Evolutionary conservation across 2,797 vertebrate species (phyloP).

Genomic region (Diplodus puntazzo): DNA sequence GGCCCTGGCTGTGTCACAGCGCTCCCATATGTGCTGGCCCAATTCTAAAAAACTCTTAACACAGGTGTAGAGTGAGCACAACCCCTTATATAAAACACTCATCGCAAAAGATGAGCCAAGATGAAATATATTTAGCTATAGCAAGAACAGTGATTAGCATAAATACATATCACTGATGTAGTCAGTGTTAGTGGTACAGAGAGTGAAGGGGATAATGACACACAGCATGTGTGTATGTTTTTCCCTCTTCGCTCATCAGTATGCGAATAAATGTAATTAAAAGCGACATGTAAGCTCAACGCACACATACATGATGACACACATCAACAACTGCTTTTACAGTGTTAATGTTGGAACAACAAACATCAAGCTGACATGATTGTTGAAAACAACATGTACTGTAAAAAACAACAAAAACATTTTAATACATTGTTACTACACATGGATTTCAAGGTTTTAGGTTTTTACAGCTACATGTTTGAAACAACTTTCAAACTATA

Average conservation of each 20-base stretch:
- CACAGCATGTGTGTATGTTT: conserved; percentile 24
- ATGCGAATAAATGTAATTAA: conserved; percentile 44
- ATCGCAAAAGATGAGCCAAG: background rate
- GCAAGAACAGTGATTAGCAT: conserved; percentile 32
- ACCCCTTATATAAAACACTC: background rate
- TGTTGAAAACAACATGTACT: background rate
- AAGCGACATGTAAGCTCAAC: conserved; percentile 19
- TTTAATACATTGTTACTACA: background rate
- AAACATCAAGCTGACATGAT: no score
- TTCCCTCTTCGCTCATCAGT: conserved; percentile 3
- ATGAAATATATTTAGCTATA: background rate
- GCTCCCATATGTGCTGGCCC: conserved; percentile 48
- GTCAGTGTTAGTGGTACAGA: conserved; percentile 6
- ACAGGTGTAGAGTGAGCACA: conserved; percentile 32
- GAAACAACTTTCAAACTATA: background rate
- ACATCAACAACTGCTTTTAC: background rate
- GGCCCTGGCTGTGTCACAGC: conserved; percentile 32
- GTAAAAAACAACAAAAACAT: background rate
- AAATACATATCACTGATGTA: conserved; percentile 1
- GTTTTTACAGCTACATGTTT: background rate
- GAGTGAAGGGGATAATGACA: conserved; percentile 34
- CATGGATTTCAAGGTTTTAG: background rate
- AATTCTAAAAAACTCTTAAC: conserved; percentile 40
- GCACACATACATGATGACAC: background rate
- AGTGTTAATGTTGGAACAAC: conserved; percentile 6